phyloP scores from a whole-genome alignment of 2,113 vertebrate species.

The Phasianus colchicus region DNA sequence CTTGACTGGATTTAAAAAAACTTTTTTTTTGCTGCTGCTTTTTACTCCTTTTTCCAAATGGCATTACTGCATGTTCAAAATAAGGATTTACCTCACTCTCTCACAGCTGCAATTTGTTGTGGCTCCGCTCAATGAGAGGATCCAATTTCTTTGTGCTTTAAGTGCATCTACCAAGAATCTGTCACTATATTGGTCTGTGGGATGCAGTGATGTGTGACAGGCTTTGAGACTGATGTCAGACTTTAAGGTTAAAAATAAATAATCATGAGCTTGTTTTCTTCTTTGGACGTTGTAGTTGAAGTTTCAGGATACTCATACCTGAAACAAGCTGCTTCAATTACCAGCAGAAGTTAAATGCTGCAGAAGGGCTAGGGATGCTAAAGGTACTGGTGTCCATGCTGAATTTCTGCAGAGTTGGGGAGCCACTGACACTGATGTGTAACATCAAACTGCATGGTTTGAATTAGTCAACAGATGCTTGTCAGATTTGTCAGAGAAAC shows the following conservation, averaged over 20 bases:
- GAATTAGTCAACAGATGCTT: neutral
- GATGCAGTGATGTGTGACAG: neutral
- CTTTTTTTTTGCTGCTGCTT: neutral
- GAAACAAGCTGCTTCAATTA: neutral
- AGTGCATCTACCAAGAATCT: neutral
- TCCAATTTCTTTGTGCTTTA: neutral
- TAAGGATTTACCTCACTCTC: slow-evolving; percentile 11
- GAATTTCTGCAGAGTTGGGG: neutral
- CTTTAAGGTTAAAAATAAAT: neutral
- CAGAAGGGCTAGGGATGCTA: neutral
- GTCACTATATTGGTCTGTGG: neutral
- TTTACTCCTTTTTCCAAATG: slow-evolving; percentile 5
- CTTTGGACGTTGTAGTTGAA: neutral
- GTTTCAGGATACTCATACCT: neutral
- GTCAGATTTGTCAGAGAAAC: neutral
- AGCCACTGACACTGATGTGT: neutral
- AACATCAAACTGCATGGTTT: neutral
- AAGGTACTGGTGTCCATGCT: neutral
- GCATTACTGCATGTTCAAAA: slow-evolving; percentile 6
- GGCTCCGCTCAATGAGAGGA: neutral
- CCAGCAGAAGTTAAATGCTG: neutral
- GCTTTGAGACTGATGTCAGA: neutral
- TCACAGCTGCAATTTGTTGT: slow-evolving; percentile 25
- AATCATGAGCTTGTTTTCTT: neutral
- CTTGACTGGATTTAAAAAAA: neutral